These are phyloP conservation scores for Salminus brasiliensis DNA, from an alignment of 2,113 vertebrate genomes.

Conservation along the genomic window DNA sequence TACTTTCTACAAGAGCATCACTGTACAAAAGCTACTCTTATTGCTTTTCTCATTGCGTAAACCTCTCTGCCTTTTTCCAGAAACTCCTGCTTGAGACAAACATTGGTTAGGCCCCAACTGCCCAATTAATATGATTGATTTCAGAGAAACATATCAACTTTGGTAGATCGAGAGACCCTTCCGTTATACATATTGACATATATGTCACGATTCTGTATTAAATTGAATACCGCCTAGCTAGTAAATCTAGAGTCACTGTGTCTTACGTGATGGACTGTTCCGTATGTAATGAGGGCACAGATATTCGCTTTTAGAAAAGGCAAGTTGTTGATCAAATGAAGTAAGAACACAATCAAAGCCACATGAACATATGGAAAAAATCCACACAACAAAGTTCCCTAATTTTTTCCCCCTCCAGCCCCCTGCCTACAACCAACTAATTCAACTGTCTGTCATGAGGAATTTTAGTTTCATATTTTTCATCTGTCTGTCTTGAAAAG, in stretches of 20 bases:
- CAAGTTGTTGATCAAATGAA: slow-evolving; percentile 49
- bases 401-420: slow-evolving; percentile 44
- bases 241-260: slow-evolving; percentile 68
- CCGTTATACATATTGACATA: slow-evolving; percentile 73
- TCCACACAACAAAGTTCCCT: slow-evolving; percentile 40
- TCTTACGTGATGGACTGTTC: slow-evolving; percentile 59
- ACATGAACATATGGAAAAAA: slow-evolving; percentile 46
- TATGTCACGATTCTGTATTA: slow-evolving; percentile 86
- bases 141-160: slow-evolving; percentile 77
- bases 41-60: background rate
- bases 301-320: slow-evolving; percentile 28
- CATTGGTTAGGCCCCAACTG: slow-evolving; percentile 80
- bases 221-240: slow-evolving; percentile 85
- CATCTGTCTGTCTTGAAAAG: slow-evolving; percentile 92
- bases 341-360: slow-evolving; percentile 34
- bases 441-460: slow-evolving; percentile 94
- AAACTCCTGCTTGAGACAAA: slow-evolving; percentile 17
- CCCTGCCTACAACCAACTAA: slow-evolving; percentile 70
- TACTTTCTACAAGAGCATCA: background rate
- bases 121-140: slow-evolving; percentile 81
- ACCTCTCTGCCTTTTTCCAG: background rate
- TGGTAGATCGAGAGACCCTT: slow-evolving; percentile 74
- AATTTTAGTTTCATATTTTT: slow-evolving; percentile 98
- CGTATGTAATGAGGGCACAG: slow-evolving; percentile 53
- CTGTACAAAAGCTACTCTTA: background rate